Conservation (phyloP, 1,140 invertebrate species). For the Sipha flava region DNA sequence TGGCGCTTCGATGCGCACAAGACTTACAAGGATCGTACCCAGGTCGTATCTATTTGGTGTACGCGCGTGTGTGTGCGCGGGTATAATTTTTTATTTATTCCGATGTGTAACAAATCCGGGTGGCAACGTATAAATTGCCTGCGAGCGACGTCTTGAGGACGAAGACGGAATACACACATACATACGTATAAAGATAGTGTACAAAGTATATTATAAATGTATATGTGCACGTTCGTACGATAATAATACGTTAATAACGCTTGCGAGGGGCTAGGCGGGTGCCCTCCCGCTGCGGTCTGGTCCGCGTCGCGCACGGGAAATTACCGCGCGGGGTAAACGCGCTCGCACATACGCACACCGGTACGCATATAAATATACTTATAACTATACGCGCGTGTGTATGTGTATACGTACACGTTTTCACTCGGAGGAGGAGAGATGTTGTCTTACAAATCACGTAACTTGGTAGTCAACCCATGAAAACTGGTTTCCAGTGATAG, state of each 20-base stretch:
- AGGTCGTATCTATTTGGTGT: no score
- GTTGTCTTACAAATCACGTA: conserved; percentile 33
- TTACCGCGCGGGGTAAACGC: conserved; percentile 13
- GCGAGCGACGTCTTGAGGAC: neutral
- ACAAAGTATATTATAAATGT: neutral
- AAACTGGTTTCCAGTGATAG: conserved; percentile 7
- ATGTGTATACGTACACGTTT: neutral
- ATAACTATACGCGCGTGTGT: neutral
- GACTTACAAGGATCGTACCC: no score
- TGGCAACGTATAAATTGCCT: neutral
- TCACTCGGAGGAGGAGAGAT: neutral
- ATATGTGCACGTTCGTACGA: neutral
- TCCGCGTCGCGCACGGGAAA: neutral
- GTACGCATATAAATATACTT: neutral
- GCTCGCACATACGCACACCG: neutral
- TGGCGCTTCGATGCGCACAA: no score
- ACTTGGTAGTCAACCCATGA: conserved; percentile 21
- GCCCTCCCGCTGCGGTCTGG: neutral
- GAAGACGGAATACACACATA: no score
- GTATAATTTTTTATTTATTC: neutral
- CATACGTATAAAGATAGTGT: no score
- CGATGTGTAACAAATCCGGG: neutral
- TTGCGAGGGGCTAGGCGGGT: no score
- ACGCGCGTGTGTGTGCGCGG: no score
- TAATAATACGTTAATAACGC: conserved; percentile 29